Evolutionary conservation across 1,140 invertebrate species (phyloP).

Genomic region (Araneus ventricosus): DNA sequence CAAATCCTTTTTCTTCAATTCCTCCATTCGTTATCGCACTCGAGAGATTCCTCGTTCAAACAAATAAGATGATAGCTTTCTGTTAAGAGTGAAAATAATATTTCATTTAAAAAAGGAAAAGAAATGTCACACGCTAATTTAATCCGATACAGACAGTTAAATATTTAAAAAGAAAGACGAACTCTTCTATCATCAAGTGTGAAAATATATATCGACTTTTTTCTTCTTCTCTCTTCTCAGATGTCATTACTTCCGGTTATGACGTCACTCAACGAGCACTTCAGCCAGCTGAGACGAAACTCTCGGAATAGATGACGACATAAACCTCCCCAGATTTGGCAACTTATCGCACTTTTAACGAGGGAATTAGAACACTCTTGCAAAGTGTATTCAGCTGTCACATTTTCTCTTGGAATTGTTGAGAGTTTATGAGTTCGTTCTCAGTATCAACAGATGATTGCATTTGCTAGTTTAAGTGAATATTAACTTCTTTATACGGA

Average conservation of each 20-base stretch:
- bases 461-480: too few species aligned
- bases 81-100: too few species aligned
- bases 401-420: too few species aligned
- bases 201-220: not conserved
- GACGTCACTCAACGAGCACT: slow-evolving; percentile 25
- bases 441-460: too few species aligned
- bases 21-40: too few species aligned
- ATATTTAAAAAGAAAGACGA: not conserved
- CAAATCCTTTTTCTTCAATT: too few species aligned
- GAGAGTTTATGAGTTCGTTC: too few species aligned
- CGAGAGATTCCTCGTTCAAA: too few species aligned
- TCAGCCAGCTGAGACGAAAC: not conserved
- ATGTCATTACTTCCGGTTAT: slow-evolving; percentile 46
- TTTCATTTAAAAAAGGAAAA: too few species aligned
- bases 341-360: not conserved
- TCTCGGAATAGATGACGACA: not conserved
- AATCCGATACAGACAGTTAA: not conserved
- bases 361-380: not conserved
- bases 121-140: not conserved
- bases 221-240: not conserved
- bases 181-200: not conserved
- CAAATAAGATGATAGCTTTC: too few species aligned
- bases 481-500: too few species aligned
- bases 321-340: not conserved
- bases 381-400: too few species aligned